Percentiles rank a stretch among this genome's conserved stretches.
phyloP scores from a whole-genome alignment of 2,797 vertebrate species.

The Morelia viridis region DNA sequence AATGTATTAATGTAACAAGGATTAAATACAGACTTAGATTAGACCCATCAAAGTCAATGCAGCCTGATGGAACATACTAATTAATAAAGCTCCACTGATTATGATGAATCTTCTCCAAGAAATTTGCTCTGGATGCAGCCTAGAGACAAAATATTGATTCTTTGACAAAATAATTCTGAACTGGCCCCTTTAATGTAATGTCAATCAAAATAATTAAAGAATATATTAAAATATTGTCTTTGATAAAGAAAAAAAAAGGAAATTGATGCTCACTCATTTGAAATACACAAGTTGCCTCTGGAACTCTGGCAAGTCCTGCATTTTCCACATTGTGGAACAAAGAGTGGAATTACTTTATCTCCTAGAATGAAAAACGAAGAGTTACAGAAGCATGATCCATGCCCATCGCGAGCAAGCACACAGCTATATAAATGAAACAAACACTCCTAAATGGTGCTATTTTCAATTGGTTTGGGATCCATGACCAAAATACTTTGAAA shows the following conservation, averaged over 20 bases:
- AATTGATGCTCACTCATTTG: slow-evolving; percentile 62
- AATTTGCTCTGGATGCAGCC: neutral
- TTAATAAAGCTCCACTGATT: neutral
- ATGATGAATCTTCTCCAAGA: neutral
- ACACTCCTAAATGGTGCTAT: neutral
- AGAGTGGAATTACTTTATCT: slow-evolving; percentile 79
- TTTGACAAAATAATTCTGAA: too few species aligned
- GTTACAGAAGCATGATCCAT: neutral
- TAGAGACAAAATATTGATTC: neutral
- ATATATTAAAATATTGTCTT: neutral
- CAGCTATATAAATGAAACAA: neutral
- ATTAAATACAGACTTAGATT: neutral
- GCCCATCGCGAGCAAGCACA: neutral
- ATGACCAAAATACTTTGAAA: neutral
- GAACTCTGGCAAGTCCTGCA: slow-evolving; percentile 65
- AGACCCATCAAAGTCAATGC: neutral
- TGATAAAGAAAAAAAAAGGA: neutral
- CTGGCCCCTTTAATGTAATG: neutral
- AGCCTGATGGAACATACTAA: neutral
- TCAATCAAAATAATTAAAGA: neutral
- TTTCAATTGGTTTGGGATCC: neutral
- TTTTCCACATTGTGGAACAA: slow-evolving; percentile 71
- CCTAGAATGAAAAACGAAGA: slow-evolving; percentile 60
- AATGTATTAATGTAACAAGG: neutral
- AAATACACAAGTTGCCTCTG: slow-evolving; percentile 65